Evolutionary conservation across 2,888 invertebrate genomes (phyloP).

Genomic region (Stratiomys singularior): DNA sequence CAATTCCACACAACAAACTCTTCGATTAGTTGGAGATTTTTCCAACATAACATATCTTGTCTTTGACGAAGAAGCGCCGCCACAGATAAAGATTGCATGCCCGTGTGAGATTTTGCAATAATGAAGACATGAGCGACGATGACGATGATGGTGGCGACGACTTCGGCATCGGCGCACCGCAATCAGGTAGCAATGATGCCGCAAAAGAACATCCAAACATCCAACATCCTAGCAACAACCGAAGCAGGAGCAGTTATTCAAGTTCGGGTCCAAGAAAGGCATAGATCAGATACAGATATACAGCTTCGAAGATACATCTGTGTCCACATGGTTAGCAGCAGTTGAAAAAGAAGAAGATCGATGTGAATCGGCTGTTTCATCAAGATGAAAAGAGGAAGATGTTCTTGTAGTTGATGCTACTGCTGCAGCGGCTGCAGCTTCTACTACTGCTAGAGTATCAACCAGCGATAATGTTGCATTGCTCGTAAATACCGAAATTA

Average conservation of each 20-base stretch:
- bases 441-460: neutral
- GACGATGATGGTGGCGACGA: conserved; percentile 1
- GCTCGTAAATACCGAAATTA: conserved; percentile 51
- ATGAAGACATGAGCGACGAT: conserved; percentile 48
- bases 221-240: too few species aligned
- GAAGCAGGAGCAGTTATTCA: conserved; percentile 14
- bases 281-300: conserved; percentile 37
- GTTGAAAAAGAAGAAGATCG: conserved; percentile 32
- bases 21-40: conserved; percentile 11
- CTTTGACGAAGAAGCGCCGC: conserved; percentile 42
- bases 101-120: conserved; percentile 48
- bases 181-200: neutral
- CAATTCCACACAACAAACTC: conserved; percentile 5
- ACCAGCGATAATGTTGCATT: conserved; percentile 6
- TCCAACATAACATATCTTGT: neutral
- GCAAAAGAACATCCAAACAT: neutral
- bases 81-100: conserved; percentile 41
- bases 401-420: too few species aligned
- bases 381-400: neutral
- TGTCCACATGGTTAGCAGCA: neutral
- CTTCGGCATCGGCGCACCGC: neutral
- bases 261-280: conserved; percentile 37
- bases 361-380: conserved; percentile 39
- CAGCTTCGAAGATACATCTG: neutral
- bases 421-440: neutral